A percentile compares a stretch with the other conserved stretches of the same genome.
These are phyloP conservation scores for Leptoteleia sp. DNA, from an alignment of 1,140 invertebrate species.

Conservation along the genomic window DNA sequence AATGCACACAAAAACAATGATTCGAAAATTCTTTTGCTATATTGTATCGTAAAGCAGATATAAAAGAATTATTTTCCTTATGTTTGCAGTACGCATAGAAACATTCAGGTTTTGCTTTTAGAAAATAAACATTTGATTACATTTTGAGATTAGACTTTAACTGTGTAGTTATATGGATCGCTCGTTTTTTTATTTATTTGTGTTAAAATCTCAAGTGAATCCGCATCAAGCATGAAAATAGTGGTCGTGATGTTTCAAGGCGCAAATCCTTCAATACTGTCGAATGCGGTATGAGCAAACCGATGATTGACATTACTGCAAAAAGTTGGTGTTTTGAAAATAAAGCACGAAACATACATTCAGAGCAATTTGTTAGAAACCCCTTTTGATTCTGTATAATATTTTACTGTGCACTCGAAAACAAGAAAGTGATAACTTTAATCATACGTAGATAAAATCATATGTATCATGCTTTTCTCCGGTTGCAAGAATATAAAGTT, in stretches of 20 bases:
- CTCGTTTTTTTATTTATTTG: background rate
- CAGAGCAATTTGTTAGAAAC: too few relatives aligned
- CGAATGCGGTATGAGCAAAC: constrained; percentile 36
- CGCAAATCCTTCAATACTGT: constrained; percentile 11
- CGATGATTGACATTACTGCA: too few relatives aligned
- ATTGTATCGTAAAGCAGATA: background rate
- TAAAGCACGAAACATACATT: too few relatives aligned
- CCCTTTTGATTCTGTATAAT: too few relatives aligned
- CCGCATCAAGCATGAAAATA: background rate
- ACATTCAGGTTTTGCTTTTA: background rate
- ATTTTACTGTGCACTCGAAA: too few relatives aligned
- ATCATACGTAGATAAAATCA: too few relatives aligned
- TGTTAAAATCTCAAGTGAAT: background rate
- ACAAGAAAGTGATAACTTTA: too few relatives aligned
- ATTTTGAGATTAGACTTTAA: background rate
- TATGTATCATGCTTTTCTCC: too few relatives aligned
- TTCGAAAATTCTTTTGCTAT: background rate
- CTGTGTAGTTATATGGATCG: background rate
- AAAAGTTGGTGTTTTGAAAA: too few relatives aligned
- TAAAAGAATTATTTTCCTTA: too few relatives aligned
- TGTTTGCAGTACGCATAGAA: too few relatives aligned
- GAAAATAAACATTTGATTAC: background rate
- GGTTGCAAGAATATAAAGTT: too few relatives aligned
- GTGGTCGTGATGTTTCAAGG: constrained; percentile 27
- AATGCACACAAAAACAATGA: constrained; percentile 9